Evolutionary conservation across 2,113 vertebrate species (phyloP), one percentile per base, ranked within the genome.

Genomic region (Actenoides hombroni): DNA sequence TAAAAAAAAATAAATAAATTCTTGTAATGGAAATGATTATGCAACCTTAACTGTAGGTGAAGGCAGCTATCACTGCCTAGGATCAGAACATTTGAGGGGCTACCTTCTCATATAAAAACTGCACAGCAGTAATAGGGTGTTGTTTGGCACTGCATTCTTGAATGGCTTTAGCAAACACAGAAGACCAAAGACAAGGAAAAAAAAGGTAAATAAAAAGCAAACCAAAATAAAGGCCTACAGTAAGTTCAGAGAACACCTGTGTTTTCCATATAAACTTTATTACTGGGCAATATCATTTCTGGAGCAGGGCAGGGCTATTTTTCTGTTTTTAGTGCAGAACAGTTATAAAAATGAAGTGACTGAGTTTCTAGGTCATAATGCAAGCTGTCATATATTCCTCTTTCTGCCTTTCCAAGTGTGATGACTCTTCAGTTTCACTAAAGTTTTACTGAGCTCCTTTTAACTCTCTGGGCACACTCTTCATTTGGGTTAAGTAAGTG

Each of bases 301-400:
- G 25, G 40, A 79, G 57, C 48, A 79, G 21, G 74, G n/a, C 53
- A 90, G n/a, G 49, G 28, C 56, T 95, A 8, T 68, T 5, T 70
- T 95, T 83, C 63, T 67, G 40, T 16, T 57, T 84, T 90, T 83
- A 59, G 78, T 75, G 74, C n/a, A 79, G 65, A 92, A 70, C 7
- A 19, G 73, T 75, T 94, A 73, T 69, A 84, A 92, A 95, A 95
- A 69, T 21, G 48, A 56, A 87, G 57, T 76, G 77, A 44, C 85
- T 71, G 59, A 82, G 31, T 95, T 95, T 95, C 89, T 96, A 86
- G 93, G 94, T 94, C 70, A 65, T 73, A 91, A 92, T 49, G 56
- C 83, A 95, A 95, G 65, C 78, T 96, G 86, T 94, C 60, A 12
- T 13, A n/a, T 86, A 82, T 56, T 91, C 88, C 65, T 91, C 56